Evolutionary conservation across 2,113 vertebrate genomes (phyloP).

Genomic region (Capreolus pygargus): DNA sequence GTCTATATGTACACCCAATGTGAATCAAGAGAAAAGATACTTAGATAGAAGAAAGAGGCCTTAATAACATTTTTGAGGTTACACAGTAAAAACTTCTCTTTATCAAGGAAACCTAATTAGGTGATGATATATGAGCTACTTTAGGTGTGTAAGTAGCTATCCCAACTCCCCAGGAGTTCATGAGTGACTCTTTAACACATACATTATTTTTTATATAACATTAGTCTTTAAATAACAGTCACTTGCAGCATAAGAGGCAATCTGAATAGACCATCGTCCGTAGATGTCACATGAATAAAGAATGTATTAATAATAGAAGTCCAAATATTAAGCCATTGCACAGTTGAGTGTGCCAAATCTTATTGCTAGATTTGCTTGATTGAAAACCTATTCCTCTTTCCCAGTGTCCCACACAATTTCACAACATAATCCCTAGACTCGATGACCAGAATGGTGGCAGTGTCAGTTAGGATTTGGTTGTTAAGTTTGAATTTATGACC

Average conservation of each 20-base stretch:
- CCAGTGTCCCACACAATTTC: not conserved
- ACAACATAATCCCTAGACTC: not conserved
- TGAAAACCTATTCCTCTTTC: not conserved
- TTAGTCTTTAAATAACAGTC: not conserved
- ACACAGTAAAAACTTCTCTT: not conserved
- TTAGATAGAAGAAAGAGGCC: not conserved
- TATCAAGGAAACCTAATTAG: not conserved
- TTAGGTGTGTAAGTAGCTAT: not conserved
- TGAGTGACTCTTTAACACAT: not conserved
- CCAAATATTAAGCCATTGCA: not conserved
- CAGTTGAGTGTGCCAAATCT: not conserved
- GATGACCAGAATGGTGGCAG: not conserved
- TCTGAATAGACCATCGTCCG: not conserved
- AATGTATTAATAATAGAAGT: not conserved
- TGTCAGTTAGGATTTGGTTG: not conserved
- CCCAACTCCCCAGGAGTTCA: not conserved
- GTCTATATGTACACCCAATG: not conserved
- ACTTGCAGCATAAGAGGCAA: not conserved
- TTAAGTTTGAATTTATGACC: not conserved
- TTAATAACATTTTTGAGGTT: conserved; percentile 17
- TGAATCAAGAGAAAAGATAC: not conserved
- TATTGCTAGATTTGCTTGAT: conserved; percentile 2
- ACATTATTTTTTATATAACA: not conserved
- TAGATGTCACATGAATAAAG: not conserved
- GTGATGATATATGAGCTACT: not conserved